phyloP scores from a whole-genome alignment of 2,797 vertebrate genomes.

The Esox lucius region DNA sequence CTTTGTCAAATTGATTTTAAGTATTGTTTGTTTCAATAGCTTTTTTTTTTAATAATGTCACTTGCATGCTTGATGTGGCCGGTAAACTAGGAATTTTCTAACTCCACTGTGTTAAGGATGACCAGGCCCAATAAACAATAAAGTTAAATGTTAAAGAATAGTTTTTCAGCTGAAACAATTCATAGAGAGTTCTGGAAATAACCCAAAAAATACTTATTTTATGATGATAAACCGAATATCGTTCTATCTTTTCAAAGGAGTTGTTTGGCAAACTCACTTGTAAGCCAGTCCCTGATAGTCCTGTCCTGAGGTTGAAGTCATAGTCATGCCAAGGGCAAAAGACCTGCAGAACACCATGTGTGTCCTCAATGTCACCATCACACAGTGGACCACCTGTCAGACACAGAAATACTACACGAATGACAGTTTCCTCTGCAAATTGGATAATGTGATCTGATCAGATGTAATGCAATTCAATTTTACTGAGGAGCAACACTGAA shows the following conservation, averaged over 20 bases:
- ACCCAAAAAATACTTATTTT: no score
- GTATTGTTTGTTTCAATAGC: no score
- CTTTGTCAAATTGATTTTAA: no score
- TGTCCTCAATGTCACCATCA: conserved; percentile 79
- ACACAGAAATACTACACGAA: conserved; percentile 24
- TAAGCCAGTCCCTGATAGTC: conserved; percentile 69
- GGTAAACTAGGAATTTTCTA: no score
- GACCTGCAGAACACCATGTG: conserved; percentile 70
- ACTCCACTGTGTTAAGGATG: no score
- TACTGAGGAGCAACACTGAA: background rate
- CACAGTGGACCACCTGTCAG: conserved; percentile 74
- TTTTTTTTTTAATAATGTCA: no score
- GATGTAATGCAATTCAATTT: background rate
- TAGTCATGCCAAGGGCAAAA: conserved; percentile 82
- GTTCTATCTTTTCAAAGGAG: background rate
- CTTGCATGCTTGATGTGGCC: no score
- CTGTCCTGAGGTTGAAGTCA: conserved; percentile 74
- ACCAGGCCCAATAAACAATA: no score
- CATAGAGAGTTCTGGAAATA: no score
- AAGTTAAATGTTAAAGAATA: no score
- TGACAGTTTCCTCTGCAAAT: background rate
- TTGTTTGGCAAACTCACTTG: conserved; percentile 55
- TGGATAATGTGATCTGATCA: background rate
- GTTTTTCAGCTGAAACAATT: no score
- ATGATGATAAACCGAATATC: background rate